phyloP scores from a whole-genome alignment of 1,140 invertebrate genomes.

The Tyrophagus putrescentiae region DNA sequence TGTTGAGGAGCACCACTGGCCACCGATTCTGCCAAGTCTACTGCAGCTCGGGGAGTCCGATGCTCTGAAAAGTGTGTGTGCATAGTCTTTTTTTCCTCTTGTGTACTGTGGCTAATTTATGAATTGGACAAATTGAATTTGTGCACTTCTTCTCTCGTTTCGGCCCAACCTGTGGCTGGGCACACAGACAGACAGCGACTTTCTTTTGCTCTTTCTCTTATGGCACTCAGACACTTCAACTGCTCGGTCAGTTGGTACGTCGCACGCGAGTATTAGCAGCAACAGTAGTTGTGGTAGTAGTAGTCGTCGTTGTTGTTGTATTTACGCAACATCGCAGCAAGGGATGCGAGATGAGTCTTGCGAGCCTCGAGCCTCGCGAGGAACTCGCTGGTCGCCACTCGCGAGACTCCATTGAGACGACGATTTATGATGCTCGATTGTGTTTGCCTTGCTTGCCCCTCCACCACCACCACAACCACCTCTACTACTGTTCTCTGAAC shows the following conservation, averaged over 20 bases:
- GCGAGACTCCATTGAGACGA: not conserved
- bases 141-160: too few relatives aligned
- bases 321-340: not conserved
- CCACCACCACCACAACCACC: not conserved
- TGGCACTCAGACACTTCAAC: too few relatives aligned
- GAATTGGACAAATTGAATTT: constrained; percentile 11
- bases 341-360: not conserved
- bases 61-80: too few relatives aligned
- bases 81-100: too few relatives aligned
- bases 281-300: too few relatives aligned
- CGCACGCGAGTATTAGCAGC: too few relatives aligned
- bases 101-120: not conserved
- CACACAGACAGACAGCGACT: too few relatives aligned
- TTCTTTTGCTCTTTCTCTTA: too few relatives aligned
- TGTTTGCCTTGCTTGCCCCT: constrained; percentile 14
- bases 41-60: too few relatives aligned
- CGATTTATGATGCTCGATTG: constrained; percentile 14
- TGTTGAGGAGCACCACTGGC: not conserved
- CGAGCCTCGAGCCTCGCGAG: not conserved
- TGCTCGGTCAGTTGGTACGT: too few relatives aligned
- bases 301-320: not conserved
- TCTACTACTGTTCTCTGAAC: not conserved
- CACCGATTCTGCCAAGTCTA: too few relatives aligned
- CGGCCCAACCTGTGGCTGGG: not conserved
- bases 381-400: not conserved